Evolutionary conservation across 2,888 invertebrate species (phyloP), one percentile per base, ranked within the genome.

Genomic region (Keiferia lycopersicella): DNA sequence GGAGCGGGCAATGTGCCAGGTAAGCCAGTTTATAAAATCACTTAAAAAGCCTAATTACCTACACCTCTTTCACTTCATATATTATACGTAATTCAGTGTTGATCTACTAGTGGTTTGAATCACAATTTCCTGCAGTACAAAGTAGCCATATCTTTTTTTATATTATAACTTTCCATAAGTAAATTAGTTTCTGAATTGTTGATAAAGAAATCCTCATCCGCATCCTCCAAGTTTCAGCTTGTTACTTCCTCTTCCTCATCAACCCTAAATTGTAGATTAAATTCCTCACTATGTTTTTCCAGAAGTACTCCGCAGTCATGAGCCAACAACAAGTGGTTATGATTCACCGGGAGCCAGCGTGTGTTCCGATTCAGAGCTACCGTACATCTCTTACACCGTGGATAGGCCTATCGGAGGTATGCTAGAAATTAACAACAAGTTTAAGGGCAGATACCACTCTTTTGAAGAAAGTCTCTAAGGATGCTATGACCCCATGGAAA

Each of bases 301-400:
- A 89, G 86, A 86, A 45, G 68, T 80, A 0, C 73, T 82, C 14
- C 74, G 86, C 65, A 73, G 71, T 11, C 66, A 64, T 0, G 92
- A 92, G 45, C 81, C 87, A 0, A 86, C 93, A 0, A 93, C 95
- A 0, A 95, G 95, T 1, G 94, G 95, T 3, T 95, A 95, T 69
- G 95, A 95, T 6, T 97, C 97, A 0, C 97, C 97, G 0, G 96
- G 97, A 0, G 95, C 97, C 0, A 97, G 97, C 74, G 95, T 98
- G 11, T 97, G 97, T 79, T 96, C 96, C 0, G 97, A 97, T 80
- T 96, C 96, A 0, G 98, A 98, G 81, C 87, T 98, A 63, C 98
- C 98, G 0, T 98, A 98, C 82, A 96, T 98, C 74, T 97, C 97
- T 0, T 98, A 98, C 73, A 97, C 97, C 0, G 96, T 96, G 0